Percentiles rank a stretch among this genome's conserved stretches.
Conservation (phyloP, 2,113 vertebrate species). For the cattle (Bos taurus) region DNA sequence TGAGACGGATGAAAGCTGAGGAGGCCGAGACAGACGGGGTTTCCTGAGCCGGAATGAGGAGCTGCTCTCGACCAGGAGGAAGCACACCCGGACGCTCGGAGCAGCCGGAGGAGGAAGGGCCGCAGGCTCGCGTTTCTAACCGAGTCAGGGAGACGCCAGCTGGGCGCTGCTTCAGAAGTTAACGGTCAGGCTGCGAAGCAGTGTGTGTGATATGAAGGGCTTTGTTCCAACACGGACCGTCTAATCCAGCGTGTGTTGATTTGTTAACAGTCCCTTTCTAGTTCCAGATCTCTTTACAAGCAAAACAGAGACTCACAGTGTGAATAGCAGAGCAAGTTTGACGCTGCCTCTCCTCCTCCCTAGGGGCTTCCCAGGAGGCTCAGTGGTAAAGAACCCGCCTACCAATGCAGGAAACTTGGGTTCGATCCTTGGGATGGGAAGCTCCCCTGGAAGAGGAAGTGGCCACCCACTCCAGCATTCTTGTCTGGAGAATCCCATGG, state of each 20-base stretch:
- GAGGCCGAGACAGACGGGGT: not conserved
- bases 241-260: not conserved
- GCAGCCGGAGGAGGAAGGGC: not conserved
- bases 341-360: not conserved
- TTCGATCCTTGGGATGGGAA: not conserved
- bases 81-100: not conserved
- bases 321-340: not conserved
- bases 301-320: no score
- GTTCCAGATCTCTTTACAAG: not conserved
- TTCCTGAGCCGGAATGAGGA: not conserved
- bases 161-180: not conserved
- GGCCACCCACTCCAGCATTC: rapidly evolving
- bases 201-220: not conserved
- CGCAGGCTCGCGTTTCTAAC: rapidly evolving
- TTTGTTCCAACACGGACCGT: rapidly evolving
- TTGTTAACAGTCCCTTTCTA: not conserved
- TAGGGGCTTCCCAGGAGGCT: not conserved
- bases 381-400: not conserved
- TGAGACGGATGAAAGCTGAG: not conserved
- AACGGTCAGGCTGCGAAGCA: no score
- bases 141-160: not conserved
- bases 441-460: not conserved
- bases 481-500: not conserved
- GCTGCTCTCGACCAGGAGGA: no score
- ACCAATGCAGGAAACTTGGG: rapidly evolving